phyloP scores from a whole-genome alignment of 2,888 invertebrate species.

The Idaea straminata region DNA sequence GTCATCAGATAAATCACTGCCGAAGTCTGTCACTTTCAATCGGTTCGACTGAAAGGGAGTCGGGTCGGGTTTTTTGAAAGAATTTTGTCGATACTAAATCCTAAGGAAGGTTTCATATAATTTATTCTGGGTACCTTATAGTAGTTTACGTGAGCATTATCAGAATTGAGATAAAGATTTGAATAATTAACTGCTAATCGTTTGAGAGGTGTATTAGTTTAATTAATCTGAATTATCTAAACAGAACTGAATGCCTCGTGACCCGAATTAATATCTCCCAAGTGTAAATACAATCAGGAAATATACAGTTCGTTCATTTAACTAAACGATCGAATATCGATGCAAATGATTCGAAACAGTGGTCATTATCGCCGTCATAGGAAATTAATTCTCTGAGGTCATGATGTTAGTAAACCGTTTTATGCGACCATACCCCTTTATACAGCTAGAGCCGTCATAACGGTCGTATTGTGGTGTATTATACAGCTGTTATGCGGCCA shows the following conservation, averaged over 20 bases:
- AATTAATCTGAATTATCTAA: background rate
- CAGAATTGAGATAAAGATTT: background rate
- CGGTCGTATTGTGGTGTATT: background rate
- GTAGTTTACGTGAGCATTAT: background rate
- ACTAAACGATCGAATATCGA: conserved; percentile 55
- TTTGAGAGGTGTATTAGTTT: background rate
- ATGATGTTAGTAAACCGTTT: background rate
- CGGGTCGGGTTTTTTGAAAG: conserved; percentile 7
- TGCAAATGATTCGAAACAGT: conserved; percentile 51
- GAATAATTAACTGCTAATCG: background rate
- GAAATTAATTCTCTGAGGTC: conserved; percentile 61
- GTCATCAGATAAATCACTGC: conserved; percentile 21
- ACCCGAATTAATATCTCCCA: conserved; percentile 12
- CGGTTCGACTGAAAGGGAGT: conserved; percentile 7
- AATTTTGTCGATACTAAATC: background rate
- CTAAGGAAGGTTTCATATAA: background rate
- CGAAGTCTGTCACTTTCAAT: conserved; percentile 14
- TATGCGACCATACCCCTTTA: background rate
- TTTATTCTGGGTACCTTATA: background rate
- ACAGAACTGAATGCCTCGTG: conserved; percentile 4
- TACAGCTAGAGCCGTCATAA: background rate
- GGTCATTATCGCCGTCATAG: conserved; percentile 64
- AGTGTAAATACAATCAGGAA: conserved; percentile 39
- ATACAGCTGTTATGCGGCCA: background rate
- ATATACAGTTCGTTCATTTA: conserved; percentile 51